A percentile compares a stretch with the other conserved stretches of the same genome.
phyloP scores from a whole-genome alignment of 1,140 invertebrate genomes.

The Leptonema lineaticorne region DNA sequence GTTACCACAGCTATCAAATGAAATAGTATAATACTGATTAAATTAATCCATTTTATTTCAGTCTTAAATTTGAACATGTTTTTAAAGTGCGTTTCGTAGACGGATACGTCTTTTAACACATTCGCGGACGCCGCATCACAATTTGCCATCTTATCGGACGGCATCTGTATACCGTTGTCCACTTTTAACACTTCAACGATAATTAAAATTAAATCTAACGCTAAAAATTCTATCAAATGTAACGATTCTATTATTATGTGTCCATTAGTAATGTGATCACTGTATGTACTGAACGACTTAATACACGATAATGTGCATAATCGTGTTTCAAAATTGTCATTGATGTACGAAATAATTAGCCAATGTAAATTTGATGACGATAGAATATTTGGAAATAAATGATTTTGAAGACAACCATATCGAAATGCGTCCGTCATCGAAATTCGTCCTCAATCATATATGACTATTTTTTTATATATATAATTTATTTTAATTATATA shows the following conservation, averaged over 20 bases:
- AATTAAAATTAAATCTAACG: neutral
- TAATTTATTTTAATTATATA: neutral
- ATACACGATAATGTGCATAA: neutral
- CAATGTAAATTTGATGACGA: neutral
- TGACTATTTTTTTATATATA: too few relatives aligned
- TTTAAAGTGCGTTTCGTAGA: neutral
- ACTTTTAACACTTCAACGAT: neutral
- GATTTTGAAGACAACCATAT: too few relatives aligned
- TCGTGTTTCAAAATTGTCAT: neutral
- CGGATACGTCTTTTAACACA: neutral
- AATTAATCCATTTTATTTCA: conserved; percentile 51
- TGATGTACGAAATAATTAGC: neutral
- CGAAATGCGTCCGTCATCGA: neutral
- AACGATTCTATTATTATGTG: neutral
- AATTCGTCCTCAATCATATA: too few relatives aligned
- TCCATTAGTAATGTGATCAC: neutral
- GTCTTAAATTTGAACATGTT: conserved; percentile 40
- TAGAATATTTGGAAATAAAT: neutral
- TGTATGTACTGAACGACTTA: neutral
- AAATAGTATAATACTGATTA: conserved; percentile 47
- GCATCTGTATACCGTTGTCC: neutral
- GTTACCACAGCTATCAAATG: conserved; percentile 44
- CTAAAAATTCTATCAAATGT: neutral
- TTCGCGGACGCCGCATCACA: too few relatives aligned
- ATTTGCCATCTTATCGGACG: too few relatives aligned